phyloP scores from a whole-genome alignment of 1,140 invertebrate species.

The Drosophila chauvacae region DNA sequence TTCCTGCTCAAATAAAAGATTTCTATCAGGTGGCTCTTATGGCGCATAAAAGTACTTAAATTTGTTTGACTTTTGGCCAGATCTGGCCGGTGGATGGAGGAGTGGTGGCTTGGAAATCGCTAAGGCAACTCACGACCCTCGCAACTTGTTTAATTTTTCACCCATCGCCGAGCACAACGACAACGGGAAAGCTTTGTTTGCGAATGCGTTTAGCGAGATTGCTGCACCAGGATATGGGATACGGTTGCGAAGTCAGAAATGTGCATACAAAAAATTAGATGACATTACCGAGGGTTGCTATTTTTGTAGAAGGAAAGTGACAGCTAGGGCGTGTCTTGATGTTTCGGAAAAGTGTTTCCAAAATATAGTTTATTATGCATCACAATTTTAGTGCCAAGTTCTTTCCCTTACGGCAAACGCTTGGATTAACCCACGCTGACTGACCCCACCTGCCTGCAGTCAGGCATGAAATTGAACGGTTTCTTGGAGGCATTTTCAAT shows the following conservation, averaged over 20 bases:
- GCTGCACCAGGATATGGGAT: constrained; percentile 41
- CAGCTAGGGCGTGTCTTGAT: not conserved
- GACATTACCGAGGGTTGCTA: constrained; percentile 6
- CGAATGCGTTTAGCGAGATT: constrained; percentile 72
- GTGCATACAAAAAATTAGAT: constrained; percentile 7
- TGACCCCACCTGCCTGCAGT: constrained; percentile 45
- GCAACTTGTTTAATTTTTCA: constrained; percentile 59
- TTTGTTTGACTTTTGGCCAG: constrained; percentile 77
- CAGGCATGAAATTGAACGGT: constrained; percentile 63
- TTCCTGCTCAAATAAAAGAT: constrained; percentile 73
- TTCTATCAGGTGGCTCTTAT: constrained; percentile 81
- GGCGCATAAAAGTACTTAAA: constrained; percentile 81
- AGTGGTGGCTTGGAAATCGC: constrained; percentile 24
- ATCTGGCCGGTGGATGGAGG: constrained; percentile 18
- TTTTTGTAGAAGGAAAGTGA: not conserved
- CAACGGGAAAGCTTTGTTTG: constrained; percentile 58
- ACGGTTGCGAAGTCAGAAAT: constrained; percentile 17
- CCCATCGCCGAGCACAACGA: constrained; percentile 48
- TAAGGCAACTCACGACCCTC: constrained; percentile 43
- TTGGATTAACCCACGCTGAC: constrained; percentile 35
- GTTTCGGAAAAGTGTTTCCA: not conserved
- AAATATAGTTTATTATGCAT: not conserved
- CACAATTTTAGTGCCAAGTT: not conserved
- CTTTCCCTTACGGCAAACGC: not conserved
- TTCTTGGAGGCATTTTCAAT: constrained; percentile 56